These are phyloP conservation scores for Chrosomus eos DNA, from an alignment of 2,797 vertebrate genomes.

Conservation along the genomic window DNA sequence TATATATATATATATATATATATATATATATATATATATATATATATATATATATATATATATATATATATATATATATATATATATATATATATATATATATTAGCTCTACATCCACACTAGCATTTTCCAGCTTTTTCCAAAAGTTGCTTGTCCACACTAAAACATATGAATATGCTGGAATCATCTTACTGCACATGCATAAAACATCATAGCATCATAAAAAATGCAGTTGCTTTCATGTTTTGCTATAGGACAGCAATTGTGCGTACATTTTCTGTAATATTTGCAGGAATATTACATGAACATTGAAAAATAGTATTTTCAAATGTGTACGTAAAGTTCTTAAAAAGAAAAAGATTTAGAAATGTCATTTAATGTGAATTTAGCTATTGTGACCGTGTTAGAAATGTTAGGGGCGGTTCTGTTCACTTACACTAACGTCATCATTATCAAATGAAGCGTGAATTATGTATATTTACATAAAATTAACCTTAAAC, in stretches of 20 bases:
- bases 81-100: too few relatives aligned
- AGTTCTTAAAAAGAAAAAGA: neutral
- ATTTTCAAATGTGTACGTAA: neutral
- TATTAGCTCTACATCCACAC: neutral
- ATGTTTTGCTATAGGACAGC: neutral
- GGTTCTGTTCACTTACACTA: neutral
- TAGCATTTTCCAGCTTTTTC: neutral
- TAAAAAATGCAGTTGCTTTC: neutral
- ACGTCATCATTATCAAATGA: neutral
- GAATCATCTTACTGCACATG: neutral
- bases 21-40: too few relatives aligned
- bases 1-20: neutral
- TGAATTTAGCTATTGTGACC: neutral
- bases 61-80: too few relatives aligned
- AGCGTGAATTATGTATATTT: neutral
- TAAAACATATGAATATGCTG: neutral
- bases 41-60: neutral
- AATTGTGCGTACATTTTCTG: neutral
- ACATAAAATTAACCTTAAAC: neutral
- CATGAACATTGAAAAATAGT: neutral
- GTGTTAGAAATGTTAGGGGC: neutral
- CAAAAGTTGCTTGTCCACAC: neutral
- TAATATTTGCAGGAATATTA: neutral
- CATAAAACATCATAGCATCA: neutral
- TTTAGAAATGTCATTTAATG: too few relatives aligned